phyloP scores from a whole-genome alignment of 2,888 invertebrate genomes.

The Trissolcus japonicus region DNA sequence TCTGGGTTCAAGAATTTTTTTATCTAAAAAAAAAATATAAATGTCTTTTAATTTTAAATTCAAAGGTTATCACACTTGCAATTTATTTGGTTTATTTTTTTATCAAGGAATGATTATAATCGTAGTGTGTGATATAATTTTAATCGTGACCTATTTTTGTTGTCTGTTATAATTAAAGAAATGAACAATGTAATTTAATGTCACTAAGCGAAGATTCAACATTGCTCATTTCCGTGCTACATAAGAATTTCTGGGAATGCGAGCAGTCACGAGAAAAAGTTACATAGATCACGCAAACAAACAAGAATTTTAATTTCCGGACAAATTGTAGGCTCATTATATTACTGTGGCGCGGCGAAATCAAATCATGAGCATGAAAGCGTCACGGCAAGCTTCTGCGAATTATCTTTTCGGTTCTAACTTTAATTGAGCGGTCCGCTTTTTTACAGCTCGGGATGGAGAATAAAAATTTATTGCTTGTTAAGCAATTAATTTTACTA shows the following conservation, averaged over 20 bases:
- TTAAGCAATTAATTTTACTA: neutral
- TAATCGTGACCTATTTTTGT: neutral
- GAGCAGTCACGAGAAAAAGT: slow-evolving; percentile 22
- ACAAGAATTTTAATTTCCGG: slow-evolving; percentile 32
- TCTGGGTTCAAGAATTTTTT: too few relatives aligned
- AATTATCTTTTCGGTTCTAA: too few relatives aligned
- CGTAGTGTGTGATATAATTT: too few relatives aligned
- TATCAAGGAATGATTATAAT: too few relatives aligned
- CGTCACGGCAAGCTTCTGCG: too few relatives aligned
- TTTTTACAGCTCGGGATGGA: neutral
- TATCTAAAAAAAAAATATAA: too few relatives aligned
- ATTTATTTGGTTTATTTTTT: too few relatives aligned
- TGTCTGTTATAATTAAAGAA: slow-evolving; percentile 6
- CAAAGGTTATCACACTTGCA: too few relatives aligned
- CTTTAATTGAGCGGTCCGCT: neutral
- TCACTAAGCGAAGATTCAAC: slow-evolving; percentile 17
- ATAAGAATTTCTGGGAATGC: slow-evolving; percentile 17
- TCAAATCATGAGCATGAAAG: too few relatives aligned
- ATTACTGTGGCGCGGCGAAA: neutral
- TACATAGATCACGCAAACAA: slow-evolving; percentile 21
- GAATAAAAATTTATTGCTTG: slow-evolving; percentile 4
- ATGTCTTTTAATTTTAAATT: too few relatives aligned
- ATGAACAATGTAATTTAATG: slow-evolving; percentile 21
- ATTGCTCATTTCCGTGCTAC: slow-evolving; percentile 16
- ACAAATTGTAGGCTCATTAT: slow-evolving; percentile 16